A percentile compares a stretch with the other conserved stretches of the same genome.
These are phyloP conservation scores for Galbula dea DNA, from an alignment of 2,113 vertebrate genomes.

Conservation along the genomic window DNA sequence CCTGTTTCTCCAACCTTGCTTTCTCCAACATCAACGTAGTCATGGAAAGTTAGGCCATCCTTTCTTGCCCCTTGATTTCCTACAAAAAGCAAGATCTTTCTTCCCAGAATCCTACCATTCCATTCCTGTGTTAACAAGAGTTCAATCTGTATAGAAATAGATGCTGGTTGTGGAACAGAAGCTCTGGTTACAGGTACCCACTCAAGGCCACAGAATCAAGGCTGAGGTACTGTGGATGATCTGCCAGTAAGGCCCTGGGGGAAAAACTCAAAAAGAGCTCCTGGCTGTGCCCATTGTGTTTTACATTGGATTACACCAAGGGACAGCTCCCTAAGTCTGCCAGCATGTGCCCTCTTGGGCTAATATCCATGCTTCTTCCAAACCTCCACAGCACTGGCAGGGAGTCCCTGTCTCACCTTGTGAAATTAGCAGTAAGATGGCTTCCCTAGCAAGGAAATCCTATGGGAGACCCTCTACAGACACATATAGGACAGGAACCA, in stretches of 20 bases:
- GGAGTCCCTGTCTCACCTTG: neutral
- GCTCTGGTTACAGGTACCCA: neutral
- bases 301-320: neutral
- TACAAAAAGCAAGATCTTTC: neutral
- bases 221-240: neutral
- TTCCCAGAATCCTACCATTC: neutral
- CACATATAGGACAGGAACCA: neutral
- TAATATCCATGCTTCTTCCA: neutral
- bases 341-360: rapidly evolving
- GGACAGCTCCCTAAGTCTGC: neutral
- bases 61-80: neutral
- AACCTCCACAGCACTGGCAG: neutral
- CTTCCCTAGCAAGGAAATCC: neutral
- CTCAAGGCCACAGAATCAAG: neutral
- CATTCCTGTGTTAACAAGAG: neutral
- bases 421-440: neutral
- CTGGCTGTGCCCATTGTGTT: neutral
- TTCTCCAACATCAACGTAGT: neutral
- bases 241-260: neutral
- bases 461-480: neutral
- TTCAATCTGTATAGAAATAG: neutral
- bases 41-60: neutral
- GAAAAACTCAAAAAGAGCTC: neutral
- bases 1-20: neutral
- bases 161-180: neutral